These are phyloP conservation scores for Dendrolimus kikuchii DNA, from an alignment of 1,140 invertebrate genomes.

Conservation along the genomic window DNA sequence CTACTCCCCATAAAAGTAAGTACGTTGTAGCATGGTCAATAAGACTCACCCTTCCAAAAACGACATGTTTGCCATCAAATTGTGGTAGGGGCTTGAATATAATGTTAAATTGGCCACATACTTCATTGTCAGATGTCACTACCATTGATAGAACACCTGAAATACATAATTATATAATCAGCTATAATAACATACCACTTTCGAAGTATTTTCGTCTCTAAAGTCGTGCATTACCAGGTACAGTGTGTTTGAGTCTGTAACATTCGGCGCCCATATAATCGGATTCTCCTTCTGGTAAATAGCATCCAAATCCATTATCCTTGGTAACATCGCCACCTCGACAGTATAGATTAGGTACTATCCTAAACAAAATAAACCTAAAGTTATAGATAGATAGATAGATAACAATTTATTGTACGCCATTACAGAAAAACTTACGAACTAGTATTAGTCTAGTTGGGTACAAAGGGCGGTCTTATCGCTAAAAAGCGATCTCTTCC, in stretches of 20 bases:
- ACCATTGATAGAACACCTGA: constrained; percentile 62
- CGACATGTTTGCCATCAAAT: constrained; percentile 58
- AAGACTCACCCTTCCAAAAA: constrained; percentile 62
- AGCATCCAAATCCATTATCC: constrained; percentile 60
- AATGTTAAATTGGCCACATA: constrained; percentile 62
- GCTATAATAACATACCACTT: not conserved
- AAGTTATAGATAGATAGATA: no score
- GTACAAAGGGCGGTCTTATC: no score
- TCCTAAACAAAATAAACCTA: constrained; percentile 20
- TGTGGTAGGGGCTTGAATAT: constrained; percentile 64
- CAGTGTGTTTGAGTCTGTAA: constrained; percentile 48
- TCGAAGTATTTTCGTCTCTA: no score
- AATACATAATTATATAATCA: not conserved
- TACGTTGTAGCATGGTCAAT: not conserved
- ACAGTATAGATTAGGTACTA: constrained; percentile 59
- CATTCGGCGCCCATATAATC: constrained; percentile 38
- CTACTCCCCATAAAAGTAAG: no score
- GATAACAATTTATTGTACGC: no score
- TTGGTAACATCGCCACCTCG: constrained; percentile 56
- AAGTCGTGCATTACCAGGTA: constrained; percentile 38
- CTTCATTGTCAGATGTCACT: constrained; percentile 44
- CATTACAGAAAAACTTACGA: no score
- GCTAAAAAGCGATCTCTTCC: no score
- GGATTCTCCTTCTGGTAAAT: constrained; percentile 28
- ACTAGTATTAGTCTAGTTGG: no score